These are phyloP conservation scores for Telmatherina bonti DNA, from an alignment of 2,797 vertebrate species.

Conservation along the genomic window DNA sequence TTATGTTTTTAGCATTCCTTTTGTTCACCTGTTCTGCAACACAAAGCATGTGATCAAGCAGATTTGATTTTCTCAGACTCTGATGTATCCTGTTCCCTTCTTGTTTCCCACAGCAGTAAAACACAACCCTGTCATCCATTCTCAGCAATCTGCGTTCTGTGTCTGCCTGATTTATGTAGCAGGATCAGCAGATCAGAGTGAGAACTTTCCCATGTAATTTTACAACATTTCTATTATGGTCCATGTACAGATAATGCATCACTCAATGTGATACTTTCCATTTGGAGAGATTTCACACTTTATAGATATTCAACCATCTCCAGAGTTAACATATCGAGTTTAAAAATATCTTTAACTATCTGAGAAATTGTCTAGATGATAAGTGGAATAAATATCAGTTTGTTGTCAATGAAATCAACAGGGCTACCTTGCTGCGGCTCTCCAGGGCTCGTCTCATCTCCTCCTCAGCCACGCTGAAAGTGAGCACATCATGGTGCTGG, in stretches of 20 bases:
- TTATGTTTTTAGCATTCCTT: slow-evolving; percentile 1
- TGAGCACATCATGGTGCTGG: slow-evolving; percentile 78
- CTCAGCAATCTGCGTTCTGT: neutral
- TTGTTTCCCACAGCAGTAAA: neutral
- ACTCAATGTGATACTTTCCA: neutral
- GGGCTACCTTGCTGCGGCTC: slow-evolving; percentile 65
- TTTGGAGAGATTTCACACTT: neutral
- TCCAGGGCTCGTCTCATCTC: slow-evolving; percentile 77
- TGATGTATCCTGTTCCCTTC: neutral
- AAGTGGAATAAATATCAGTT: neutral
- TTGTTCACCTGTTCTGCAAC: neutral
- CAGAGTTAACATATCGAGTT: neutral
- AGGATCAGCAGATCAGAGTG: neutral
- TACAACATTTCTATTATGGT: neutral
- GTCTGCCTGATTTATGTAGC: neutral
- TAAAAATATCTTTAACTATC: no score
- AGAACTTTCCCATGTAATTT: neutral
- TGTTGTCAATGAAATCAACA: neutral
- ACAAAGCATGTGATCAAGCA: neutral
- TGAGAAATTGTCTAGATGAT: neutral
- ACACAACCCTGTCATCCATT: neutral
- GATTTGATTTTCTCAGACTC: neutral
- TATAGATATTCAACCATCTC: neutral
- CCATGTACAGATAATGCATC: neutral
- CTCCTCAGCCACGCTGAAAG: slow-evolving; percentile 73